These are phyloP conservation scores for Elgonia sp. DNA, from an alignment of 2,888 invertebrate species.

Conservation along the genomic window DNA sequence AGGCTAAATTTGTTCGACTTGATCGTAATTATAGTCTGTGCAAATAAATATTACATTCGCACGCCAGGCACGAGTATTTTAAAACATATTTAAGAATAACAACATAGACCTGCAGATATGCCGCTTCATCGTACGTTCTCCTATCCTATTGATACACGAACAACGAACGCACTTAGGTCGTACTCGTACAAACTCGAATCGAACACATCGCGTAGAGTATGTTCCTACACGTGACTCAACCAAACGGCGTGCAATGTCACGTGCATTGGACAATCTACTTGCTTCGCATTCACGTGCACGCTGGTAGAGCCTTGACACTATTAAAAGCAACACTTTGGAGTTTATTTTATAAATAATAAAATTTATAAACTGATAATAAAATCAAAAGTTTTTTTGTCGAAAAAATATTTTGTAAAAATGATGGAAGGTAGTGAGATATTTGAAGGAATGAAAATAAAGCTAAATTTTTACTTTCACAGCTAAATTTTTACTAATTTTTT, in stretches of 20 bases:
- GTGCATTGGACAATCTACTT: constrained; percentile 83
- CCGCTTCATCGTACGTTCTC: constrained; percentile 74
- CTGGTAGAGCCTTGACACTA: constrained; percentile 81
- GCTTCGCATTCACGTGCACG: constrained; percentile 84
- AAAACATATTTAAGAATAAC: constrained; percentile 61
- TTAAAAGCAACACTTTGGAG: constrained; percentile 70
- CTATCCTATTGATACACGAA: constrained; percentile 73
- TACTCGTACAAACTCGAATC: constrained; percentile 74
- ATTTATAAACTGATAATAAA: not conserved
- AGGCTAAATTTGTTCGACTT: constrained; percentile 5
- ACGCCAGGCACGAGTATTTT: constrained; percentile 50
- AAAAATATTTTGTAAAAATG: too few species aligned
- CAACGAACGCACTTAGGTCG: constrained; percentile 68
- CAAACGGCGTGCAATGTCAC: constrained; percentile 81
- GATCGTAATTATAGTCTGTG: constrained; percentile 51
- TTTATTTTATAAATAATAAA: constrained; percentile 41
- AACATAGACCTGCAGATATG: constrained; percentile 56
- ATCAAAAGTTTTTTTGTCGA: too few species aligned
- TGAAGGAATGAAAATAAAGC: too few species aligned
- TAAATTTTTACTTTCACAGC: too few species aligned
- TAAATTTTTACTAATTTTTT: too few species aligned
- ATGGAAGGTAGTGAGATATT: too few species aligned
- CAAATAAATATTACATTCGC: constrained; percentile 72
- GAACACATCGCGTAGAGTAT: constrained; percentile 61
- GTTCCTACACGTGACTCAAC: constrained; percentile 83